These are phyloP conservation scores for Erithacus rubecula DNA, from an alignment of 2,797 vertebrate species.

Conservation along the genomic window DNA sequence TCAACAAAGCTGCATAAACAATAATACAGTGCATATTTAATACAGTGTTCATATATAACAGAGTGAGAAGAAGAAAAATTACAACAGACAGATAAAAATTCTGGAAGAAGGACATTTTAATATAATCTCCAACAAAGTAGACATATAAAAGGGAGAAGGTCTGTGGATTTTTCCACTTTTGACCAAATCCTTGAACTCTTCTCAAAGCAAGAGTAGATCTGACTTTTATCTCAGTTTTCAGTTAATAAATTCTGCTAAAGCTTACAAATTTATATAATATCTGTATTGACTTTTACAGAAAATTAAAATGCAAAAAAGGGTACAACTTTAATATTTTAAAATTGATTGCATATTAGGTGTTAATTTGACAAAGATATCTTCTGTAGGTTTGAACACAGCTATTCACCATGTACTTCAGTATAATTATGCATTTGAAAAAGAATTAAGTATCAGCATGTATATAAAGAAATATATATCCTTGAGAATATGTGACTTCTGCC, in stretches of 20 bases:
- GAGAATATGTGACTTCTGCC: neutral
- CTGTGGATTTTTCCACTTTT: neutral
- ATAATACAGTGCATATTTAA: neutral
- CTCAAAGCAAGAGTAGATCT: neutral
- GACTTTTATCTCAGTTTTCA: neutral
- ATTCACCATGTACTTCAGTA: neutral
- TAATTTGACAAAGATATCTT: neutral
- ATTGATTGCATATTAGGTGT: neutral
- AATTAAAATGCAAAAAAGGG: neutral
- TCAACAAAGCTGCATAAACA: neutral
- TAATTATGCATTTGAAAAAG: neutral
- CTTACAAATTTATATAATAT: neutral
- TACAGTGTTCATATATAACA: neutral
- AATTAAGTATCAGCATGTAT: neutral
- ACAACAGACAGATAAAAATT: neutral
- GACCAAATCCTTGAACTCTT: neutral
- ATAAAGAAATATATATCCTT: neutral
- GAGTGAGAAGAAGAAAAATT: neutral
- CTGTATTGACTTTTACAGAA: neutral
- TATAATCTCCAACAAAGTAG: neutral
- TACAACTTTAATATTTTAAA: neutral
- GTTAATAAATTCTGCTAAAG: neutral
- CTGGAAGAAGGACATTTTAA: neutral
- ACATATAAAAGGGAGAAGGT: neutral
- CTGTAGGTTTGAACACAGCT: neutral